phyloP scores from a whole-genome alignment of 92 coral and sea anemone genomes.

The Nematostella vectensis region DNA sequence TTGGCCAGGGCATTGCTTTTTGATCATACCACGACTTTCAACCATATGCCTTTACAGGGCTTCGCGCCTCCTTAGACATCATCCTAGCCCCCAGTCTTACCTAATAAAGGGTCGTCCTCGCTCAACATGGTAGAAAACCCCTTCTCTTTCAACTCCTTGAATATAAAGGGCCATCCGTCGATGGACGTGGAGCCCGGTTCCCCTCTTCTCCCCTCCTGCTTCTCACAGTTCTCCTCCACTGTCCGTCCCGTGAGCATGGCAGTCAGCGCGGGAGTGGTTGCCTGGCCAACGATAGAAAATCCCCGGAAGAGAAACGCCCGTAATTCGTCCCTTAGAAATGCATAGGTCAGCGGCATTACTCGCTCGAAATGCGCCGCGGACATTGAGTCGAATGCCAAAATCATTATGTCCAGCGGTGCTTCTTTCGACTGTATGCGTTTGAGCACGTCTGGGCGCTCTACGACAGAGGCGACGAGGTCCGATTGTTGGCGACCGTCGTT shows the following conservation, averaged over 20 bases:
- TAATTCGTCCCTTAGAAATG: constrained; percentile 32
- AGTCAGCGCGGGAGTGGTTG: constrained; percentile 43
- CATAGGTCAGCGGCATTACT: constrained; percentile 32
- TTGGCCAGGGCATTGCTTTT: too few species aligned
- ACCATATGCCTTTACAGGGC: too few species aligned
- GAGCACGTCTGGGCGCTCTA: constrained; percentile 27
- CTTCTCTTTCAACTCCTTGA: constrained; percentile 27
- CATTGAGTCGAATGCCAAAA: constrained; percentile 37
- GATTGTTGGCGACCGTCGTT: constrained; percentile 12
- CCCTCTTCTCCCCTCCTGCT: constrained; percentile 48
- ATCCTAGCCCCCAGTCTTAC: too few species aligned
- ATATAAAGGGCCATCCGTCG: constrained; percentile 64
- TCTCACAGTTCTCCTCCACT: constrained; percentile 9
- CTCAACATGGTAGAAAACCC: constrained; percentile 40
- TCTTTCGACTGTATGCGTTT: constrained; percentile 20
- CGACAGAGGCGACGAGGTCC: constrained; percentile 39
- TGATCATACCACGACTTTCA: too few species aligned
- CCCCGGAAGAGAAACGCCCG: constrained; percentile 32
- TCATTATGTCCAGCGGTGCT: constrained; percentile 34
- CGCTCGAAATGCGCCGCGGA: constrained; percentile 67
- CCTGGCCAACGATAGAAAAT: constrained; percentile 53
- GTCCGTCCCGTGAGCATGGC: constrained; percentile 60
- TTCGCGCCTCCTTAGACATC: too few species aligned
- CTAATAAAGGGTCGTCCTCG: constrained; percentile 9
- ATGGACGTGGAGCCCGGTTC: constrained; percentile 25